Conservation (phyloP, 2,113 vertebrate genomes). For the Solenodon paradoxus region DNA sequence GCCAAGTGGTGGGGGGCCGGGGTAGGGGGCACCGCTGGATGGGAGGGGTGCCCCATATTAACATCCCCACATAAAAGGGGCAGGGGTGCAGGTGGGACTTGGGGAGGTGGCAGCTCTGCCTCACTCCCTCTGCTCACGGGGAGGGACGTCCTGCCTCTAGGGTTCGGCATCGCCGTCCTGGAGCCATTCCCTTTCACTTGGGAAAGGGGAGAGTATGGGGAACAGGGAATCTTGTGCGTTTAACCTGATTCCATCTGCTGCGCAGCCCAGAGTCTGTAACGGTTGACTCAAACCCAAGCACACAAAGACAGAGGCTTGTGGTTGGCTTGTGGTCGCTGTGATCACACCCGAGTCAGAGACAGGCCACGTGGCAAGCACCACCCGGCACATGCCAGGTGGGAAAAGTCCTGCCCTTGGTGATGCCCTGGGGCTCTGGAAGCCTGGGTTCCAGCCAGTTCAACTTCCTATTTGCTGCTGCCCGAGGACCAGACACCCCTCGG, state of each 20-base stretch:
- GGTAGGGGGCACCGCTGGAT: not conserved
- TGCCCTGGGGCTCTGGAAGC: not conserved
- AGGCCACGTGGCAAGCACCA: not conserved
- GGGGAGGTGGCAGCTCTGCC: not conserved
- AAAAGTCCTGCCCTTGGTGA: not conserved
- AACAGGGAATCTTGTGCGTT: not conserved
- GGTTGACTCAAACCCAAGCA: not conserved
- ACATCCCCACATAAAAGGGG: slow-evolving; percentile 58
- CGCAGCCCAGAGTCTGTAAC: not conserved
- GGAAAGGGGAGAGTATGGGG: not conserved
- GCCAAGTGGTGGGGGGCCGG: not conserved
- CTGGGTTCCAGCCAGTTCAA: not conserved
- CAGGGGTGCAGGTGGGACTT: slow-evolving; percentile 19
- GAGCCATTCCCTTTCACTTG: not conserved
- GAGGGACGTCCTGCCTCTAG: not conserved
- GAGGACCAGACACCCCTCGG: not conserved
- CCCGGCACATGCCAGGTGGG: not conserved
- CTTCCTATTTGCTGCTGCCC: not conserved
- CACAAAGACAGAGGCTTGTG: not conserved
- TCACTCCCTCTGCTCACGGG: not conserved
- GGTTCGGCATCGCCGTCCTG: not conserved
- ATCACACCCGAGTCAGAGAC: not conserved
- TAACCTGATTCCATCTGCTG: not conserved
- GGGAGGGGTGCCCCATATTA: slow-evolving; percentile 13
- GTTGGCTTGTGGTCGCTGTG: slow-evolving; percentile 37